A percentile compares a stretch with the other conserved stretches of the same genome.
Conservation (phyloP, 2,113 vertebrate genomes). For the Psephotus haematonotus region DNA sequence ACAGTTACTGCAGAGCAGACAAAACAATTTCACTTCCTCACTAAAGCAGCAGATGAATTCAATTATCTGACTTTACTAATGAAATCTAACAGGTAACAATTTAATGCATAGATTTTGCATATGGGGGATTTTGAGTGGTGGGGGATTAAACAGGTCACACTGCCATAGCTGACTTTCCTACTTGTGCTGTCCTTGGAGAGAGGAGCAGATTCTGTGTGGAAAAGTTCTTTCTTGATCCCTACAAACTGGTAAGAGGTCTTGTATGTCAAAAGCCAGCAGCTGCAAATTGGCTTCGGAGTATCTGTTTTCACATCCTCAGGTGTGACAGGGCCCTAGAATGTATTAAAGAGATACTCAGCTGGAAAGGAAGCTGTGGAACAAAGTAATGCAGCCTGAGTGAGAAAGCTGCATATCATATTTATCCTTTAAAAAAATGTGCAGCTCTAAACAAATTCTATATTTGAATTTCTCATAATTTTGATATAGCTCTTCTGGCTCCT, state of each 20-base stretch:
- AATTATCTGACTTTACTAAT: neutral
- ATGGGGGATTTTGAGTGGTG: fast-evolving
- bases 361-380: neutral
- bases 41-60: neutral
- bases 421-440: neutral
- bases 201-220: neutral
- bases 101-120: neutral
- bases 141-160: neutral
- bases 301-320: neutral
- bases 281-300: neutral
- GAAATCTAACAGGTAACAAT: neutral
- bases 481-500: neutral
- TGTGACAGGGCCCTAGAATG: neutral
- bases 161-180: neutral
- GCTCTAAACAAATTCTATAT: neutral
- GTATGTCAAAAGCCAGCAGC: neutral
- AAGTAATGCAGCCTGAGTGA: neutral
- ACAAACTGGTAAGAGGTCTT: neutral
- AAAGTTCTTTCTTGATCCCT: neutral
- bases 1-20: neutral
- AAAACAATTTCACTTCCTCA: neutral
- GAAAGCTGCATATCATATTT: neutral
- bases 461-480: neutral
- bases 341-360: neutral
- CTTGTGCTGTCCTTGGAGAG: neutral